Base-by-base conservation (phyloP, 2,797 vertebrate genomes). In the Austrolebias charrua region DNA sequence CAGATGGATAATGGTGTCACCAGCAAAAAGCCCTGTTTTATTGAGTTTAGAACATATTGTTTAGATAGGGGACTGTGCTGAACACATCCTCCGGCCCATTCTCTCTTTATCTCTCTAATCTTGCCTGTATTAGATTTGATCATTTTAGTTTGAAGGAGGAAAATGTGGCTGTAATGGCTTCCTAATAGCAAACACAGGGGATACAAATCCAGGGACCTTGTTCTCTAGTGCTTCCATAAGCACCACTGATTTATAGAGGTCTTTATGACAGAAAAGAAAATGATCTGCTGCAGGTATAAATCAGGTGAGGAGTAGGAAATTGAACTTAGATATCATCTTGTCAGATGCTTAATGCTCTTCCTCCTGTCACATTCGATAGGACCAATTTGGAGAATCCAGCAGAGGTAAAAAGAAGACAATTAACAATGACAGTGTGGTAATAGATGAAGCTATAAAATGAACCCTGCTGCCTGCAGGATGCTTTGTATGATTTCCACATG, bases 311-410 rank as follows among this genome's bases (percentile, higher is more conserved):
- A 96, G 96, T 94, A 98, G 97, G 97, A 99, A 99, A 99, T 99
- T 99, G 98, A 99, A 98, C 98, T 98, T 98, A 98, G 98, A 99
- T 99, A 99, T 99, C 98, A 98, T 99, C 96, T 99, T 99, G 98
- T 99, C 98, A 99, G 98, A 98, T 97, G 97, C 95, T 98, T 99
- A 99, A 99, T 98, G 98, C 96, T 98, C 96, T 98, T 98, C 96
- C 96, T 97, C 96, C 96, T 98, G 98, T 99, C 98, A 98, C 96
- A 98, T 99, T 98, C 96, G 95, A 99, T 98, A 98, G 96, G 96
- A 94, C 96, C 97, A 98, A 98, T 99, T 99, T 98, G 95, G 96
- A 97, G 95, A 98, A 99, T 98, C 96, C 96, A 96, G 98, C 95
- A 93, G 96, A 98, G 97, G 97, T 98, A 98, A 98, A 93, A 98